A percentile compares a stretch with the other conserved stretches of the same genome.
Evolutionary conservation across 2,797 vertebrate genomes (phyloP).

Genomic region (Arvicola amphibius): DNA sequence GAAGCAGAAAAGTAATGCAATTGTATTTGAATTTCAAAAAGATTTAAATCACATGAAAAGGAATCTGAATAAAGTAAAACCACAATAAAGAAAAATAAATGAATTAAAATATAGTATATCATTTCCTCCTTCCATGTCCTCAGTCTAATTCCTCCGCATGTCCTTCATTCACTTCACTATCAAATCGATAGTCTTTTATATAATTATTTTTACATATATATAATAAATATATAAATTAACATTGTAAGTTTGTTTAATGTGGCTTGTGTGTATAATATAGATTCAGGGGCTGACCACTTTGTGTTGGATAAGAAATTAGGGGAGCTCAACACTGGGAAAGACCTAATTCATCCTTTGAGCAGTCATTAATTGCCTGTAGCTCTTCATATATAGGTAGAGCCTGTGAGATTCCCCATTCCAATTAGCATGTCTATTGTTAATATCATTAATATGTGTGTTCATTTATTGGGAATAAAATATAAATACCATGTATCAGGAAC

Average conservation of each 20-base stretch:
- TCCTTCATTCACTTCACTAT: not conserved
- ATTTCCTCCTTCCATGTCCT: not conserved
- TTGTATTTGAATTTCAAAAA: not conserved
- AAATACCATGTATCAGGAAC: not conserved
- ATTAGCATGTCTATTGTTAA: not conserved
- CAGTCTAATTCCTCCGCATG: not conserved
- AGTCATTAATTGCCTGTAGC: not conserved
- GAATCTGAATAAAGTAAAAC: not conserved
- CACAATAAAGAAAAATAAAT: not conserved
- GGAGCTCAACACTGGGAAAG: not conserved
- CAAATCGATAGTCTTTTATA: not conserved
- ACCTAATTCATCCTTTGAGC: not conserved
- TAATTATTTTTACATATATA: not conserved
- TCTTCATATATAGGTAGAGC: not conserved
- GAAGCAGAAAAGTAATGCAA: not conserved
- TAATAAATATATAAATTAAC: not conserved
- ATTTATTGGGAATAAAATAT: slow-evolving; percentile 10
- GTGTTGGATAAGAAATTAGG: not conserved
- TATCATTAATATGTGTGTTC: not conserved
- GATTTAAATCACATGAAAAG: not conserved
- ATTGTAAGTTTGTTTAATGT: not conserved
- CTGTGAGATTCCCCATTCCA: not conserved
- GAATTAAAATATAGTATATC: not conserved
- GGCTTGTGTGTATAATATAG: too few species aligned
- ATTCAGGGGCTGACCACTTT: not conserved